A percentile compares a stretch with the other conserved stretches of the same genome.
Conservation (phyloP, 2,888 invertebrate species). For the Apamea crenata region DNA sequence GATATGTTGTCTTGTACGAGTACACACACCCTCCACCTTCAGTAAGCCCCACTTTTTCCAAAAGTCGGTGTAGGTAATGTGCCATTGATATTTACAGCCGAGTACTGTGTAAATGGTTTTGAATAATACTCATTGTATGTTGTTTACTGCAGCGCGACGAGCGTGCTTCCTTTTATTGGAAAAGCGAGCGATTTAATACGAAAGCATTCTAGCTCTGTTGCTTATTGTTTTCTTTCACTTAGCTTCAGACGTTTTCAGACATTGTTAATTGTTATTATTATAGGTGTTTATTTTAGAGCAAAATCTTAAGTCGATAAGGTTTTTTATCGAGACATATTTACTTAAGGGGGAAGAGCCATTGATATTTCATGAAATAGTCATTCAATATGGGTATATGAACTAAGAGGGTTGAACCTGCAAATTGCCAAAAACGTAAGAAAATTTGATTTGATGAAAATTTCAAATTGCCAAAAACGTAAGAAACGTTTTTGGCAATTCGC, state of each 20-base stretch:
- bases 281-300: neutral
- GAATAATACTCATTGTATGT: constrained; percentile 1
- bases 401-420: no score
- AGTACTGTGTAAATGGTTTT: constrained; percentile 14
- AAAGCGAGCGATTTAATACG: constrained; percentile 31
- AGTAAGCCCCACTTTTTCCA: neutral
- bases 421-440: no score
- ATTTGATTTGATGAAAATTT: no score
- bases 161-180: constrained; percentile 36
- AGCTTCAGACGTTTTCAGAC: neutral
- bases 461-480: no score
- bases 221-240: constrained; percentile 21
- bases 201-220: constrained; percentile 13
- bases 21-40: neutral
- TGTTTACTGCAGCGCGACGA: constrained; percentile 8
- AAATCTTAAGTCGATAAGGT: neutral
- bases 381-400: no score
- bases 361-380: no score
- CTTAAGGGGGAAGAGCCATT: neutral
- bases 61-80: neutral
- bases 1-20: neutral
- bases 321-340: neutral
- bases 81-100: neutral
- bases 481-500: no score
- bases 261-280: neutral